These are phyloP conservation scores for Drosophila navojoa DNA, from an alignment of 1,140 invertebrate species.

Conservation along the genomic window DNA sequence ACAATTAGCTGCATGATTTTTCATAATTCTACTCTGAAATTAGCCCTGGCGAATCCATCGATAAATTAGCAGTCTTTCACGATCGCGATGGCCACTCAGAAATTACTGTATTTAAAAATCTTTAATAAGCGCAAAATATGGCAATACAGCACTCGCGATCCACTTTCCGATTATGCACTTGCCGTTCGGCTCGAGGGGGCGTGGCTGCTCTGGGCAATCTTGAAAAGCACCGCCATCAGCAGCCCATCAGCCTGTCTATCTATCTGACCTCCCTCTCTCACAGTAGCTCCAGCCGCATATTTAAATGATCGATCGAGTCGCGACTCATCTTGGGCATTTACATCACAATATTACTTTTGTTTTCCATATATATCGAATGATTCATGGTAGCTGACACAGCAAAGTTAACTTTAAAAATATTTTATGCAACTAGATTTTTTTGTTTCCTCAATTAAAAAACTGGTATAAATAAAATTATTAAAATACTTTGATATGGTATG, in stretches of 20 bases:
- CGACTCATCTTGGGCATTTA: slow-evolving; percentile 14
- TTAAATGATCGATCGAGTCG: slow-evolving; percentile 43
- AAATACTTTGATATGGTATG: too few species aligned
- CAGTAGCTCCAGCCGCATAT: slow-evolving; percentile 47
- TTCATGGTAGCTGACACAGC: neutral
- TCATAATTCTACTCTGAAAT: slow-evolving; percentile 64
- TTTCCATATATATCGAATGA: neutral
- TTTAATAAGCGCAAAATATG: slow-evolving; percentile 77
- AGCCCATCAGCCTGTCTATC: slow-evolving; percentile 13
- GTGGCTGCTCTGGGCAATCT: slow-evolving; percentile 17
- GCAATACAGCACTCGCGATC: slow-evolving; percentile 17
- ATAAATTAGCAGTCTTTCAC: slow-evolving; percentile 67
- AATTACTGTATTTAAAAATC: slow-evolving; percentile 82
- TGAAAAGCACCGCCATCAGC: slow-evolving; percentile 44
- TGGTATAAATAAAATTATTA: too few species aligned
- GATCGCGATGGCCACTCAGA: slow-evolving; percentile 13
- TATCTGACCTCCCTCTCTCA: neutral
- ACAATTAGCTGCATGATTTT: slow-evolving; percentile 73
- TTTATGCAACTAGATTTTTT: neutral
- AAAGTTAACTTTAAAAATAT: neutral
- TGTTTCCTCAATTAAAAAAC: neutral
- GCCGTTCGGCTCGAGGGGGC: neutral
- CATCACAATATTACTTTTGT: slow-evolving; percentile 6
- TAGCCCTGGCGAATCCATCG: slow-evolving; percentile 43
- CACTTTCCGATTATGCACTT: slow-evolving; percentile 39